Base-by-base conservation (phyloP, 2,113 vertebrate species). In the Rissa tridactyla region DNA sequence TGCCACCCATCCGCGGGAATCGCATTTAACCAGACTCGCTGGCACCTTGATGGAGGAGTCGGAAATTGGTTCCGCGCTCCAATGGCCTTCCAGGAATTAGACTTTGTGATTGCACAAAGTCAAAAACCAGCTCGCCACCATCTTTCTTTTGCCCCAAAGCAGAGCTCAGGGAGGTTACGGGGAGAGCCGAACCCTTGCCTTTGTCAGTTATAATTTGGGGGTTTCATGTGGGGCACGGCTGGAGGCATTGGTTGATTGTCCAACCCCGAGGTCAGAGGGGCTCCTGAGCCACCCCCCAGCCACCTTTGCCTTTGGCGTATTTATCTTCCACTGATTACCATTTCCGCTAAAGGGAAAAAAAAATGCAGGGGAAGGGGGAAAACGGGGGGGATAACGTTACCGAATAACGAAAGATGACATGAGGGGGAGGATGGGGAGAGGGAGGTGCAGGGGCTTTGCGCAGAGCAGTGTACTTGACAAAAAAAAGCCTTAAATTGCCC, bases 241-340 rank as follows among this genome's bases (percentile, higher is more conserved):
- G 54, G 54, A 86, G 76, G 55, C 49, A 86, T 26, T 3, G 9
- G 76, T 75, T 85, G 49, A 73, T 81, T 90, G 66, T 68, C 82
- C 85, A 69, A 2, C 40, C 46, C 38, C 3, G 3, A 86, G 85
- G 88, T 88, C 88, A 86, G 85, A 82, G 46, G 54, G 75, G 55
- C 42, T 69, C 80, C 49, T 30, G 68, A 93, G 88, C 88, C 44
- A 25, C 14, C 72, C 76, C 66, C 49, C 57, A 51, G 44, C 44
- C 82, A 34, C 93, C 69, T 82, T 76, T 11, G 2, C 64, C 75
- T 57, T 75, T 2, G 1, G 13, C 65, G 57, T 95, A 90, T 95
- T 97, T 96, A 92, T 86, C 72, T 96, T 96, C 85, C 66, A 81
- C 92, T 95, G 95, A 95, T 96, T 94, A 92, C 82, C 90, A 32